phyloP scores from a whole-genome alignment of 2,797 vertebrate genomes.

The Neostethus bicornis region DNA sequence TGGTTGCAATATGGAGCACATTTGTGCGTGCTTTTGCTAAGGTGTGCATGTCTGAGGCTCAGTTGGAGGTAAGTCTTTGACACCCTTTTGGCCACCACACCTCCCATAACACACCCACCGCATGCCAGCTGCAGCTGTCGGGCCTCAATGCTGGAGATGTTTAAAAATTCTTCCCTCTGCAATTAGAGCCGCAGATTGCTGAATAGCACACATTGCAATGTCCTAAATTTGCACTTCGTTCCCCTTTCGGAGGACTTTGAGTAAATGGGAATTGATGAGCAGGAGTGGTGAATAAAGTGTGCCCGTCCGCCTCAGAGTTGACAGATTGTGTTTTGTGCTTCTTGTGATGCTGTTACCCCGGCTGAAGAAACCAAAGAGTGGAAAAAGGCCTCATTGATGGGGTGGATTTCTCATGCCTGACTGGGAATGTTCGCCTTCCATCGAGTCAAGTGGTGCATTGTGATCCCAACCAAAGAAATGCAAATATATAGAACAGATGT shows the following conservation, averaged over 20 bases:
- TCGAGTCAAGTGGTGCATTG: conserved; percentile 80
- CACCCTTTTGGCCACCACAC: conserved; percentile 68
- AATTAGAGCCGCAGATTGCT: conserved; percentile 77
- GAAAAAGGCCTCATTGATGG: conserved; percentile 72
- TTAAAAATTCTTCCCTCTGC: conserved; percentile 71
- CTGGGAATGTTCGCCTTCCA: conserved; percentile 75
- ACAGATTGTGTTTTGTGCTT: conserved; percentile 74
- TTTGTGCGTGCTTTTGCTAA: conserved; percentile 31
- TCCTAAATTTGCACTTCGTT: conserved; percentile 73
- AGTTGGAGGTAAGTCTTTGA: conserved; percentile 62
- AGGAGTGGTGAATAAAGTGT: conserved; percentile 53
- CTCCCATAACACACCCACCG: conserved; percentile 67
- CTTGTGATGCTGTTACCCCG: conserved; percentile 60
- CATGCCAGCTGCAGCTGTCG: conserved; percentile 80
- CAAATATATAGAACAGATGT: conserved; percentile 81
- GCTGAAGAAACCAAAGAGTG: conserved; percentile 61
- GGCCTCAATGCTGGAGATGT: conserved; percentile 69
- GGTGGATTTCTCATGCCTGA: conserved; percentile 79
- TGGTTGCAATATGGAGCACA: not conserved
- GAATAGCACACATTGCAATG: conserved; percentile 74
- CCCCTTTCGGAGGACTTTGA: conserved; percentile 55
- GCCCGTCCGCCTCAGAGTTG: conserved; percentile 54
- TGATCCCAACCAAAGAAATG: conserved; percentile 79
- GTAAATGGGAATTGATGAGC: conserved; percentile 71
- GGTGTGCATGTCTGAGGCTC: conserved; percentile 50